Base-by-base conservation (phyloP, 2,888 invertebrate species). In the Lysandra coridon region DNA sequence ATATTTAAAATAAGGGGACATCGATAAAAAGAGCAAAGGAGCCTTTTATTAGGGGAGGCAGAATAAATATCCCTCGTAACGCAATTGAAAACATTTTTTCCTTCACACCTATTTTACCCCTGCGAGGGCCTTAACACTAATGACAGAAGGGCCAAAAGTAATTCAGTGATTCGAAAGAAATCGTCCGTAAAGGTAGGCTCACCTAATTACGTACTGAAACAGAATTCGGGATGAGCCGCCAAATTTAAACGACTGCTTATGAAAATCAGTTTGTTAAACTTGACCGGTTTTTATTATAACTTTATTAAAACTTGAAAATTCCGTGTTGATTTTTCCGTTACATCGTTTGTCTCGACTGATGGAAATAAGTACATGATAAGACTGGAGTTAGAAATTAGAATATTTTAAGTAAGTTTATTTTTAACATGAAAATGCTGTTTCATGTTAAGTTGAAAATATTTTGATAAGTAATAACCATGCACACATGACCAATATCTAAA, bases 11-110 rank as follows among this genome's bases (percentile, higher is more conserved):
- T 90, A 88, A 89, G 88, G 87, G 88, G 88, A 88, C 87, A 90
- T 84, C 84, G 84, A 82, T 82, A 85, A 88, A 91, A 91, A 90
- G 90, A 91, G 92, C 92, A 91, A 91, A 91, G 88, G 86, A 89
- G 88, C 87, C 89, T 93, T 88, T 93, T 92, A 94, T 93, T 92
- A 93, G 87, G 86, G 87, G 86, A 83, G 90, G 91, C 90, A 93
- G 94, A 94, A 94, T 94, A 94, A 94, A 94, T 94, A 88, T 89
- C 89, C 88, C 89, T 83, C 89, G 87, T 94, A 93, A 94, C 91
- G 93, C 93, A 94, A 94, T 94, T 94, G 94, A 94, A 94, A 94
- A 94, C 92, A 94, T 94, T 94, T 93, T 93, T 94, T 17, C 14
- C 17, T 57, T 57, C 57, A 17, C 4, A 17, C 57, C 4, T 57